These are phyloP conservation scores for Drosophila pachea DNA, from an alignment of 1,140 invertebrate genomes.

Conservation along the genomic window DNA sequence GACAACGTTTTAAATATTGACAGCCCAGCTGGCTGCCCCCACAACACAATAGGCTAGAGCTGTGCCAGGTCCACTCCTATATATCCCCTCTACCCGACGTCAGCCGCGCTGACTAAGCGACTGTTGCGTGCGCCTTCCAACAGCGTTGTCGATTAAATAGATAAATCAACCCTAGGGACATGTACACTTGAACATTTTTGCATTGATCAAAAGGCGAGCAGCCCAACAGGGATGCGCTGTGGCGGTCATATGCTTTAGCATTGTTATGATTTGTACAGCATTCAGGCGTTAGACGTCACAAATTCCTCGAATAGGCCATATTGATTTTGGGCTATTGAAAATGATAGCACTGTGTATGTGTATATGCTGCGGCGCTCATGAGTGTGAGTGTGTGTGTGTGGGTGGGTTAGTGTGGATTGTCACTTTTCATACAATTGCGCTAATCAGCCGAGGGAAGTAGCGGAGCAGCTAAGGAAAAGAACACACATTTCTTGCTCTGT, in stretches of 20 bases:
- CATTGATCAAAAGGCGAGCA: conserved; percentile 65
- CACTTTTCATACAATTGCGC: conserved; percentile 56
- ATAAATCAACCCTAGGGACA: conserved; percentile 77
- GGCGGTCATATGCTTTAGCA: conserved; percentile 46
- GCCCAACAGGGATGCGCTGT: background rate
- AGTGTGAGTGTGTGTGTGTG: conserved; percentile 16
- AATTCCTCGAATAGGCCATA: conserved; percentile 46
- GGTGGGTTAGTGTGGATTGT: conserved; percentile 17
- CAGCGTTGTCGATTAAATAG: conserved; percentile 67
- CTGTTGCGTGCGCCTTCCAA: conserved; percentile 15
- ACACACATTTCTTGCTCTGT: conserved; percentile 46
- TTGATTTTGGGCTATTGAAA: conserved; percentile 62
- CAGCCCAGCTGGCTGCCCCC: conserved; percentile 32
- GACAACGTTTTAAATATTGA: conserved; percentile 77
- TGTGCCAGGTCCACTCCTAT: too few species aligned
- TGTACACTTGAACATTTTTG: conserved; percentile 67
- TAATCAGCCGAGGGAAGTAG: conserved; percentile 45
- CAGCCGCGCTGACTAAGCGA: conserved; percentile 5
- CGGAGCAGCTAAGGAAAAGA: conserved; percentile 9
- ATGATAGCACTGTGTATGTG: conserved; percentile 56
- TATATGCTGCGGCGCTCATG: conserved; percentile 21
- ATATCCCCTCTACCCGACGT: background rate
- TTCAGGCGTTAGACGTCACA: conserved; percentile 9
- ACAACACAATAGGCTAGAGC: background rate
- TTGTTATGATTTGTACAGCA: conserved; percentile 57